These are phyloP conservation scores for Amphimedon queenslandica DNA, from an alignment of 37 sponge, comb jelly and placozoan genomes.

Conservation along the genomic window DNA sequence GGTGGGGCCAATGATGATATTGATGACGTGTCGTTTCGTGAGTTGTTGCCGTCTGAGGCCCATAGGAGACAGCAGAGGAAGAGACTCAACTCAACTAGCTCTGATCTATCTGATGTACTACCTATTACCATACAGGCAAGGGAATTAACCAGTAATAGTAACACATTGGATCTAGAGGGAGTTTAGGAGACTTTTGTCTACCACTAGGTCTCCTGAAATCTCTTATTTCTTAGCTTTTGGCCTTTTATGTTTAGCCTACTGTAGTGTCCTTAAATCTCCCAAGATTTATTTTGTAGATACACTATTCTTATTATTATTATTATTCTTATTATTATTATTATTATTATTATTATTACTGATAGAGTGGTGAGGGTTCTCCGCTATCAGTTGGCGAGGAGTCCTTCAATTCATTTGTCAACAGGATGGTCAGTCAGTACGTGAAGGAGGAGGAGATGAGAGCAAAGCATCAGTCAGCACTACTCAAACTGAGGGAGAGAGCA, in stretches of 20 bases:
- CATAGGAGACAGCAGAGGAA: slow-evolving; percentile 41
- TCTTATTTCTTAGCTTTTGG: too few relatives aligned
- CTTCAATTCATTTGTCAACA: slow-evolving; percentile 45
- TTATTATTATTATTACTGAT: neutral
- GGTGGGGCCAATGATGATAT: neutral
- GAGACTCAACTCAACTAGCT: neutral
- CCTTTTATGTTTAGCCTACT: too few relatives aligned
- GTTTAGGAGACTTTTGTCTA: too few relatives aligned
- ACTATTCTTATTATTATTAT: too few relatives aligned
- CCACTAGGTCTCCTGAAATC: too few relatives aligned
- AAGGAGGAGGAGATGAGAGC: slow-evolving; percentile 76
- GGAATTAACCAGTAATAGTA: too few relatives aligned
- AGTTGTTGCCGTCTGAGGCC: slow-evolving; percentile 78
- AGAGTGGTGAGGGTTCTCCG: slow-evolving; percentile 4
- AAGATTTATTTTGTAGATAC: too few relatives aligned
- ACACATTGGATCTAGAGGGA: too few relatives aligned
- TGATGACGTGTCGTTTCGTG: slow-evolving; percentile 56
- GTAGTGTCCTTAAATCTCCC: too few relatives aligned
- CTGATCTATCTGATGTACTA: too few relatives aligned
- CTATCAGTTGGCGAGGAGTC: slow-evolving; percentile 9
- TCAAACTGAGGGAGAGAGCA: slow-evolving; percentile 81
- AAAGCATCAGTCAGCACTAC: slow-evolving; percentile 70
- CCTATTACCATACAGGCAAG: too few relatives aligned
- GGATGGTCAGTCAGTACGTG: slow-evolving; percentile 67
- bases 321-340: too few relatives aligned